These are phyloP conservation scores for Ectropis crepuscularia DNA, from an alignment of 2,888 invertebrate genomes.

Conservation along the genomic window DNA sequence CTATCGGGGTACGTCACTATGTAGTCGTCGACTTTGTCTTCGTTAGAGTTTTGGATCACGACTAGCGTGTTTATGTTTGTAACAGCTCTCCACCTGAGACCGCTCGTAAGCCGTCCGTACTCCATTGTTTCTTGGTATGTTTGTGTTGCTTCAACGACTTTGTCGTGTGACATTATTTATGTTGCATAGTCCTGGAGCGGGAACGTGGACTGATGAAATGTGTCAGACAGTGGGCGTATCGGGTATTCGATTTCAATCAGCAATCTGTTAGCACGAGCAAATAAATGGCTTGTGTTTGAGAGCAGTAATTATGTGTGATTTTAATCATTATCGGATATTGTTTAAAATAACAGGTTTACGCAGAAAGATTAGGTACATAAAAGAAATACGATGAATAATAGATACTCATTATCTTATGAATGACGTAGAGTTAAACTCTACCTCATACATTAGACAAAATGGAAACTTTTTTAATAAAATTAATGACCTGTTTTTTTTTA, in stretches of 20 bases:
- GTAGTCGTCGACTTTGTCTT: slow-evolving; percentile 64
- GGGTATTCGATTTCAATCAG: slow-evolving; percentile 68
- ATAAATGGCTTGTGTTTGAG: slow-evolving; percentile 36
- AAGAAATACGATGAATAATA: too few relatives aligned
- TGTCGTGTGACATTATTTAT: slow-evolving; percentile 50
- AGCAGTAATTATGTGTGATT: slow-evolving; percentile 31
- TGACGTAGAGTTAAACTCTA: too few relatives aligned
- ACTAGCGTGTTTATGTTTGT: slow-evolving; percentile 52
- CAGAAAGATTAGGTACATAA: neutral
- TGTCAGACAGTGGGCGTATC: slow-evolving; percentile 68
- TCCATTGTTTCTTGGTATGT: slow-evolving; percentile 65
- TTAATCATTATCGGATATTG: slow-evolving; percentile 19
- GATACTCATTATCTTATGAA: too few relatives aligned
- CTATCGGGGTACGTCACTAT: slow-evolving; percentile 69
- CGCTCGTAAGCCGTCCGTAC: slow-evolving; percentile 63
- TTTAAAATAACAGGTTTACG: slow-evolving; percentile 10
- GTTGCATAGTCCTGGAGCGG: slow-evolving; percentile 45
- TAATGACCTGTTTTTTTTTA: too few relatives aligned
- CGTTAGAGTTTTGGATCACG: slow-evolving; percentile 55
- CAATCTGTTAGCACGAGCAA: slow-evolving; percentile 51
- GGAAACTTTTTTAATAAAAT: too few relatives aligned
- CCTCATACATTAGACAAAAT: too few relatives aligned
- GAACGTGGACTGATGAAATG: slow-evolving; percentile 55
- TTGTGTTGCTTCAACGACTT: slow-evolving; percentile 49
- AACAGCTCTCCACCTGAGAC: slow-evolving; percentile 65